These are phyloP conservation scores for Drosophila peninsularis DNA, from an alignment of 2,888 invertebrate species.

Conservation along the genomic window DNA sequence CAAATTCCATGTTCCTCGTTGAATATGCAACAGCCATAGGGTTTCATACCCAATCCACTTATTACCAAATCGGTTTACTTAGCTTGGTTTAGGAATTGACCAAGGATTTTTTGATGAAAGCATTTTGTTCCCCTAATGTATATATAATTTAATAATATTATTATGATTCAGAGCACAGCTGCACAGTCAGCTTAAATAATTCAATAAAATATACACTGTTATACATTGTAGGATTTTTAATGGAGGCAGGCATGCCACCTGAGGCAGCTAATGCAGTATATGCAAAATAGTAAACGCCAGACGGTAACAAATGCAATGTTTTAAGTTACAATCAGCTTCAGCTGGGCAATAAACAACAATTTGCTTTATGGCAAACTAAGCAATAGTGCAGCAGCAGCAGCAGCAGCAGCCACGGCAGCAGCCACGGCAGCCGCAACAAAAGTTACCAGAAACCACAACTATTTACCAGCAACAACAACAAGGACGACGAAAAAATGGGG, in stretches of 20 bases:
- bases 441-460: conserved; percentile 53
- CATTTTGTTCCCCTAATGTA: too few relatives aligned
- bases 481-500: neutral
- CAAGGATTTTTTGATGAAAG: too few relatives aligned
- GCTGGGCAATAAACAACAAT: conserved; percentile 70
- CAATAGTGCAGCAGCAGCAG: conserved; percentile 41
- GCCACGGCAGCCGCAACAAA: conserved; percentile 22
- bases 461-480: conserved; percentile 22
- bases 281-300: conserved; percentile 36
- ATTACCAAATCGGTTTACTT: too few relatives aligned
- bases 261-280: conserved; percentile 18
- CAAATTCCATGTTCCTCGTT: neutral
- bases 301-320: conserved; percentile 39
- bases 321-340: conserved; percentile 38
- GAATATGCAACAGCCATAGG: neutral
- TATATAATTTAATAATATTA: too few relatives aligned
- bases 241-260: conserved; percentile 14
- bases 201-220: neutral
- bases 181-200: neutral
- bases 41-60: too few relatives aligned
- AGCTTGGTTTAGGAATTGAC: too few relatives aligned
- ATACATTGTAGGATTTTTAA: neutral
- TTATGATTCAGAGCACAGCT: too few relatives aligned
- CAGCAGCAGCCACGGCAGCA: conserved; percentile 24
- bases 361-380: conserved; percentile 69